These are phyloP conservation scores for Cygnus atratus DNA, from an alignment of 2,113 vertebrate genomes.

Conservation along the genomic window DNA sequence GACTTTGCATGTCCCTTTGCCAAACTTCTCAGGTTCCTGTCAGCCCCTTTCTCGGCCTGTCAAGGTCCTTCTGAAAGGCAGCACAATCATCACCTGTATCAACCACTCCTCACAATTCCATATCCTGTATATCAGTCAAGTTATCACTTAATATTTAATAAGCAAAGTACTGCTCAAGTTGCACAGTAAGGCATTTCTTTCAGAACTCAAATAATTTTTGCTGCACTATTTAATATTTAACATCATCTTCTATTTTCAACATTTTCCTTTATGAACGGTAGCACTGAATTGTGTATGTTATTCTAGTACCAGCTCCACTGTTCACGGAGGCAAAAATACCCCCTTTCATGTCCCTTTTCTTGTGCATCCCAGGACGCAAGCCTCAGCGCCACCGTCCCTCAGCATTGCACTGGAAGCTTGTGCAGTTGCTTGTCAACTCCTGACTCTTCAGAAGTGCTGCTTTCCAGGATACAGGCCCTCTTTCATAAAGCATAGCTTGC, in stretches of 20 bases:
- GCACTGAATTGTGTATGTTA: background rate
- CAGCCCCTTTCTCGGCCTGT: background rate
- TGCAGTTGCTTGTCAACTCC: background rate
- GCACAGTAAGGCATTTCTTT: background rate
- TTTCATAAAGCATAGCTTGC: slow-evolving; percentile 33
- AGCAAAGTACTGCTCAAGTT: background rate
- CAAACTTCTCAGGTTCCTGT: background rate
- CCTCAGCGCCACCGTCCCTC: background rate
- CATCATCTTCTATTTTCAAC: background rate
- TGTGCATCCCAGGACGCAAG: background rate
- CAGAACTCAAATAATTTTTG: background rate
- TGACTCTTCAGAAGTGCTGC: background rate
- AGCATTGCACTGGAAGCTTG: background rate
- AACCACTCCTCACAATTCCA: rapidly evolving
- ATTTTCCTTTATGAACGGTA: background rate
- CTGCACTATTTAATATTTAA: background rate
- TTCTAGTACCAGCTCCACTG: background rate
- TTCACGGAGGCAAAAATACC: background rate
- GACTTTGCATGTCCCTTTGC: background rate
- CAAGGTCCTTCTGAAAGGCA: background rate
- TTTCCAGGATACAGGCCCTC: slow-evolving; percentile 41
- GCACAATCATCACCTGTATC: background rate
- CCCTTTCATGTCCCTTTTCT: background rate
- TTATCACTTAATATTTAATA: background rate
- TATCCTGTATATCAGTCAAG: background rate